phyloP scores from a whole-genome alignment of 2,888 invertebrate genomes.

The Willowsia nigromaculata region DNA sequence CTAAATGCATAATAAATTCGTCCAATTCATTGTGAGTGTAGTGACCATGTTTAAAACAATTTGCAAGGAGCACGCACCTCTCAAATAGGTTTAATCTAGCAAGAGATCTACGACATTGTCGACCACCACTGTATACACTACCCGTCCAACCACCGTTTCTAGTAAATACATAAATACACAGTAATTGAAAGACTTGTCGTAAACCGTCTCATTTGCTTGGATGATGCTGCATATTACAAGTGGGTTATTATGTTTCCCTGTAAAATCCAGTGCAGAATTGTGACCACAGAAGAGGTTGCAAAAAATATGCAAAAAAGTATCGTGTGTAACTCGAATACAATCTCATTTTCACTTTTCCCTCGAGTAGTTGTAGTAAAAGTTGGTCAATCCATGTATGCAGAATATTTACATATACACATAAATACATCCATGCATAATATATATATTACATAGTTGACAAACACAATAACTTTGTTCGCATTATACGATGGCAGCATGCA shows the following conservation, averaged over 20 bases:
- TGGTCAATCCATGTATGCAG: neutral
- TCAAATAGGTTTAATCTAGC: conserved; percentile 47
- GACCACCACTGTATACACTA: too few species aligned
- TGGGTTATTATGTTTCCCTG: neutral
- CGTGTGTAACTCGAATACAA: neutral
- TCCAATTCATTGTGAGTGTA: conserved; percentile 45
- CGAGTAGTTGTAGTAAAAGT: neutral
- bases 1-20: conserved; percentile 68
- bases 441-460: neutral
- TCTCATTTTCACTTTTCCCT: neutral
- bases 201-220: conserved; percentile 23
- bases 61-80: conserved; percentile 58
- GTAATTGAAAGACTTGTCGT: conserved; percentile 44
- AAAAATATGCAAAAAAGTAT: neutral
- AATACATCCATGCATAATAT: neutral
- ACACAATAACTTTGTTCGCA: neutral
- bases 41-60: conserved; percentile 58
- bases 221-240: neutral
- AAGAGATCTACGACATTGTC: conserved; percentile 50
- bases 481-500: conserved; percentile 48
- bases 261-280: neutral
- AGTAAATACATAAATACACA: neutral
- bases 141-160: neutral
- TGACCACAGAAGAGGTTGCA: neutral
- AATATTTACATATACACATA: neutral